Conservation (phyloP, 2,888 invertebrate genomes). For the Scelioninae gen. 1 region DNA sequence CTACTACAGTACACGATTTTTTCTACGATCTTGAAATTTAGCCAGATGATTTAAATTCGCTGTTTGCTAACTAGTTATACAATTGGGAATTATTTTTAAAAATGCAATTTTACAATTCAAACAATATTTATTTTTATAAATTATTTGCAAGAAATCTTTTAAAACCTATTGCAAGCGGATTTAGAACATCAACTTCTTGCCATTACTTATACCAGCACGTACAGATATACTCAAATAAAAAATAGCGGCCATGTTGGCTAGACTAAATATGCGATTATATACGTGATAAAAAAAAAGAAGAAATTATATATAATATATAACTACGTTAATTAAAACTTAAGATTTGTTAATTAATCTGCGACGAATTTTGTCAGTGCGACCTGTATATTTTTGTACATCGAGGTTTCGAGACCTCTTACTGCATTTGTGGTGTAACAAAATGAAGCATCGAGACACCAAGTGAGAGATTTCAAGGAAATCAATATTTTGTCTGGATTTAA, state of each 20-base stretch:
- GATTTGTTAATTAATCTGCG: constrained; percentile 64
- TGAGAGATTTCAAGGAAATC: constrained; percentile 73
- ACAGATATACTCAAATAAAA: constrained; percentile 59
- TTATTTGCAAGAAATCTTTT: too few species aligned
- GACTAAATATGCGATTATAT: constrained; percentile 71
- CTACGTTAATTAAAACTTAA: constrained; percentile 54
- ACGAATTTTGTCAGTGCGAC: constrained; percentile 68
- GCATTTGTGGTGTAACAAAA: constrained; percentile 79
- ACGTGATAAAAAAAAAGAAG: constrained; percentile 75
- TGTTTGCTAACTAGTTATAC: background rate
- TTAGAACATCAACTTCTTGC: constrained; percentile 46
- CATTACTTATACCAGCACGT: constrained; percentile 51
- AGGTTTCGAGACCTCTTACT: constrained; percentile 73
- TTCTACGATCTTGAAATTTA: constrained; percentile 13
- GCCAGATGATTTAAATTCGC: constrained; percentile 38
- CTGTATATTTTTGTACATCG: constrained; percentile 84
- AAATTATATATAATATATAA: constrained; percentile 75
- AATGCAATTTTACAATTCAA: too few species aligned
- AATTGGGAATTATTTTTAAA: too few species aligned
- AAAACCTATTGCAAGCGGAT: constrained; percentile 26
- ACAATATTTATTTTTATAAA: background rate
- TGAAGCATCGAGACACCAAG: constrained; percentile 77
- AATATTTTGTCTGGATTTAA: constrained; percentile 58
- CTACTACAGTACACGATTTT: constrained; percentile 25
- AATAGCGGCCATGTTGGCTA: constrained; percentile 62